These are phyloP conservation scores for Shargacucullia verbasci DNA, from an alignment of 2,888 invertebrate species.

Conservation along the genomic window DNA sequence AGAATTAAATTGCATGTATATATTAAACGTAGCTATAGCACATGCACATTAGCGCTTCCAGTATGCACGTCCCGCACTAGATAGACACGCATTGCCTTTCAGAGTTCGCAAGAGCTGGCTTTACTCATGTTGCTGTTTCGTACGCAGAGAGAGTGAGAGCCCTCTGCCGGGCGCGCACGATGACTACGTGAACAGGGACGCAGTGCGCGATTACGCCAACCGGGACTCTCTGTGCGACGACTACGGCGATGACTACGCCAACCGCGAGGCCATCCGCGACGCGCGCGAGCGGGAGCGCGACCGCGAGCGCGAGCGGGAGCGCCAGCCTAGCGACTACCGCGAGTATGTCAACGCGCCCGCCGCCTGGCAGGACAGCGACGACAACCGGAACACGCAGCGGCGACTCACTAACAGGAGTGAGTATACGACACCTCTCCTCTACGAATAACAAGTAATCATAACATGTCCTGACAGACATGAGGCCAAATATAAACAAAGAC, in stretches of 20 bases:
- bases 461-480: too few species aligned
- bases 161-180: conserved; percentile 80
- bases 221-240: conserved; percentile 84
- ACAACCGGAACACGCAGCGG: conserved; percentile 82
- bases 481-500: too few species aligned
- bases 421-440: conserved; percentile 39
- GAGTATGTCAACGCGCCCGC: conserved; percentile 87
- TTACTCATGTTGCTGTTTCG: conserved; percentile 86
- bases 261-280: conserved; percentile 85
- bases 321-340: conserved; percentile 79
- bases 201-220: conserved; percentile 82
- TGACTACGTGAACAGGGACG: conserved; percentile 86
- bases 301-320: conserved; percentile 73
- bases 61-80: conserved; percentile 73
- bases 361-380: conserved; percentile 79
- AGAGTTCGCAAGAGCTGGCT: conserved; percentile 82
- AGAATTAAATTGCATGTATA: conserved; percentile 19
- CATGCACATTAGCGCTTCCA: conserved; percentile 53
- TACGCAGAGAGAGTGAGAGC: conserved; percentile 87
- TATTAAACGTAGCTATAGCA: conserved; percentile 35
- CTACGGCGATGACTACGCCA: conserved; percentile 87
- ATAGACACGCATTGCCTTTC: conserved; percentile 75
- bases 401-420: conserved; percentile 77
- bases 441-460: too few species aligned
- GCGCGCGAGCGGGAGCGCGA: conserved; percentile 77